A percentile compares a stretch with the other conserved stretches of the same genome.
Evolutionary conservation across 2,797 vertebrate species (phyloP).

Genomic region (Borostomias antarcticus): DNA sequence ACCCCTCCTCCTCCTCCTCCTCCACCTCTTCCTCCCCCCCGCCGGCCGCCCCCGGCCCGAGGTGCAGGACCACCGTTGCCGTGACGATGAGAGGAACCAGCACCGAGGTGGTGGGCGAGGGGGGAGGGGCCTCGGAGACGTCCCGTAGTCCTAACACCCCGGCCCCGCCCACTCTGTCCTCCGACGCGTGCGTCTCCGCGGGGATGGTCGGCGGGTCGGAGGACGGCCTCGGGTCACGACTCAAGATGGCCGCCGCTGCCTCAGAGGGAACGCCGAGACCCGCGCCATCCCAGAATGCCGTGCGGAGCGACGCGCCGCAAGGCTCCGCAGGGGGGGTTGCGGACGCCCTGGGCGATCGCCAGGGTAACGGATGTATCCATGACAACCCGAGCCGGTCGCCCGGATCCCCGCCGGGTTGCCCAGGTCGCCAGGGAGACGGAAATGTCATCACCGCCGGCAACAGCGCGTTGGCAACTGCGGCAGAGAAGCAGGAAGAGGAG

Average conservation of each 20-base stretch:
- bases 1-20: background rate
- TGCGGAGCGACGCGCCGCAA: background rate
- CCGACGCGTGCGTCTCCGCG: no score
- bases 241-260: constrained; percentile 17
- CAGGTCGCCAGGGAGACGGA: constrained; percentile 9
- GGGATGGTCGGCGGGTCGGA: background rate
- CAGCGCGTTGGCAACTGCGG: background rate
- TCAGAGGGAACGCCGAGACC: background rate
- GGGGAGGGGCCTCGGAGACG: background rate
- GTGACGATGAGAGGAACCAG: constrained; percentile 20
- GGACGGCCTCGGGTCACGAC: background rate
- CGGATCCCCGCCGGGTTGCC: constrained; percentile 9
- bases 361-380: background rate
- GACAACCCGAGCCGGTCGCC: background rate
- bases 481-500: background rate
- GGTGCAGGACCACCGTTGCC: constrained; percentile 38
- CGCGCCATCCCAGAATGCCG: background rate
- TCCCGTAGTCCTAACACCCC: no score
- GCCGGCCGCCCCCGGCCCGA: constrained; percentile 52
- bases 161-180: constrained; percentile 26
- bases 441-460: background rate
- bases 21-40: constrained; percentile 16
- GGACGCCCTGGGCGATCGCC: background rate
- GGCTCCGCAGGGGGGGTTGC: background rate
- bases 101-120: background rate